phyloP scores from a whole-genome alignment of 2,113 vertebrate species.

The Cololabis saira region DNA sequence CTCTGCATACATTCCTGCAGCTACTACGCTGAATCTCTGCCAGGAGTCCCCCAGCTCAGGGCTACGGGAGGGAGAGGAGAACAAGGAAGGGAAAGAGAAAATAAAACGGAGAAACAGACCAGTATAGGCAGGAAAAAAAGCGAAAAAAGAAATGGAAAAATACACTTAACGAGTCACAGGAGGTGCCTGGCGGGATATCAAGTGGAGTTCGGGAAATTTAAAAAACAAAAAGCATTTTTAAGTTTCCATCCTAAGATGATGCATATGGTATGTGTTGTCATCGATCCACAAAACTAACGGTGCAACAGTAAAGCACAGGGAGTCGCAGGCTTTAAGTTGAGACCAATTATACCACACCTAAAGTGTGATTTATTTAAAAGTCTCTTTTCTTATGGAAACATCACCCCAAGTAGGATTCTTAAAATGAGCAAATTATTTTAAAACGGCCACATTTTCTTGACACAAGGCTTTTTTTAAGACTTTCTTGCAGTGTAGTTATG shows the following conservation, averaged over 20 bases:
- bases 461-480: too few species aligned
- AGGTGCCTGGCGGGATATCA: too few species aligned
- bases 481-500: too few species aligned
- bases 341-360: not conserved
- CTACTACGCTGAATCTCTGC: slow-evolving; percentile 45
- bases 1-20: slow-evolving; percentile 45
- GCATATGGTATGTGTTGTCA: not conserved
- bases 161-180: not conserved
- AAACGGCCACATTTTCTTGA: too few species aligned
- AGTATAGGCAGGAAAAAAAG: not conserved
- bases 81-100: not conserved
- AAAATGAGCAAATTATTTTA: not conserved
- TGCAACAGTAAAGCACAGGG: not conserved
- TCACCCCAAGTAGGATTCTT: not conserved
- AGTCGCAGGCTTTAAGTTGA: not conserved
- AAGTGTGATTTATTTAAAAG: not conserved
- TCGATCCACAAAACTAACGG: not conserved
- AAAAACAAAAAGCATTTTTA: too few species aligned
- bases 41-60: slow-evolving; percentile 42
- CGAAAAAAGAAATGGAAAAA: not conserved
- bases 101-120: not conserved
- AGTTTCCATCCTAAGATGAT: too few species aligned
- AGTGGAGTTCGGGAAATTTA: too few species aligned
- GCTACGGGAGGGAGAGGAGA: slow-evolving; percentile 4
- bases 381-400: slow-evolving; percentile 1